These are phyloP conservation scores for Falco columbarius DNA, from an alignment of 2,797 vertebrate genomes.

Conservation along the genomic window DNA sequence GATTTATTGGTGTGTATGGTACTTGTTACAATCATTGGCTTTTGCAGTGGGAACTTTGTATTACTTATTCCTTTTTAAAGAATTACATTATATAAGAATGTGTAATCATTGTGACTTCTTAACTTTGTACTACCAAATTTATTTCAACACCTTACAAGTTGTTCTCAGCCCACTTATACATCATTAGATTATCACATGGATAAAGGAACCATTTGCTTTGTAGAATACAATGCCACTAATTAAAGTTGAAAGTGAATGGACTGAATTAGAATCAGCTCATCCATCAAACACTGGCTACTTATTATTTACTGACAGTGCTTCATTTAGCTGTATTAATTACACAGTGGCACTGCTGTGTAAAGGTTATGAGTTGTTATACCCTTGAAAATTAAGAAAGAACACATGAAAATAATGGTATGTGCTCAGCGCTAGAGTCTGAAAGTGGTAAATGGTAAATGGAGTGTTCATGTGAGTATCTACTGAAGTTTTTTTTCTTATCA, in stretches of 20 bases:
- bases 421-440: not conserved
- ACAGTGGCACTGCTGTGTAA: constrained; percentile 21
- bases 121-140: not conserved
- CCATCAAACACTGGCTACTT: constrained; percentile 37
- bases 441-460: not conserved
- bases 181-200: constrained; percentile 7
- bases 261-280: constrained; percentile 60
- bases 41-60: not conserved
- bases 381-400: constrained; percentile 42
- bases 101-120: not conserved
- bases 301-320: constrained; percentile 55
- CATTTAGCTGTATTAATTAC: constrained; percentile 56
- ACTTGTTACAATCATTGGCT: not conserved
- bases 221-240: constrained; percentile 54
- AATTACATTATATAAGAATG: not conserved
- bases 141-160: constrained; percentile 12
- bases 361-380: constrained; percentile 6
- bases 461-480: constrained; percentile 3
- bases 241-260: constrained; percentile 52
- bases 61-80: not conserved
- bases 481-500: not conserved
- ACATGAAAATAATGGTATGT: constrained; percentile 1
- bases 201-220: constrained; percentile 18
- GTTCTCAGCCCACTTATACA: not conserved
- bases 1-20: not conserved